Conservation (phyloP, 2,113 vertebrate species). For the Microcebus lehilahytsara region DNA sequence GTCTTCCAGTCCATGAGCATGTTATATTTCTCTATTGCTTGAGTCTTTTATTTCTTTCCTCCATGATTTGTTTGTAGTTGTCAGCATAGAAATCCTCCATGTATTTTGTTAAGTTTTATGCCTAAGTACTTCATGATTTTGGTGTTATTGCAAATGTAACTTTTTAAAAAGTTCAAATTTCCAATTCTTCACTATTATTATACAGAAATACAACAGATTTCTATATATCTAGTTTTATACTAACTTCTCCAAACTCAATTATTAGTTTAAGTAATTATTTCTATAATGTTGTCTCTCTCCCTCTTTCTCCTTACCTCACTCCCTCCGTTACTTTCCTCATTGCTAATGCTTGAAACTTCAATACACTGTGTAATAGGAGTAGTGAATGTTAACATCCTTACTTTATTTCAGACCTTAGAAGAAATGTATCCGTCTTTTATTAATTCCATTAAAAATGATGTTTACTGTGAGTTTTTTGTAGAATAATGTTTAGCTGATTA, state of each 20-base stretch:
- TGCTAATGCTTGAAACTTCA: background rate
- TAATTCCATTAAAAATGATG: background rate
- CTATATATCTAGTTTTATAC: background rate
- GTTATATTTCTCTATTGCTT: background rate
- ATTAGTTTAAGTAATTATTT: background rate
- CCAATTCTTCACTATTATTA: background rate
- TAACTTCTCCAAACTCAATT: background rate
- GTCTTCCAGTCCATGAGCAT: background rate
- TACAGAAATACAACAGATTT: background rate
- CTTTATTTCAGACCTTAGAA: background rate
- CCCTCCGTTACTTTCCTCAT: background rate
- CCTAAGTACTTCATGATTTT: background rate
- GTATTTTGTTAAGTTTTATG: background rate
- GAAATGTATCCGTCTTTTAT: background rate
- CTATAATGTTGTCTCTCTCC: background rate
- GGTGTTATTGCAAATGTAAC: background rate
- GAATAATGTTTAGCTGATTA: background rate
- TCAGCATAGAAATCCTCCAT: background rate
- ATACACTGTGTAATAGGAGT: background rate
- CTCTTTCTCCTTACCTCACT: background rate
- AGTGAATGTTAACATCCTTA: background rate
- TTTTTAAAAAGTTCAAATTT: background rate
- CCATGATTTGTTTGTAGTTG: background rate
- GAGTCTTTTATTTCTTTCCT: background rate
- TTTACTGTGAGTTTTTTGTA: background rate